Conservation (phyloP, 2,797 vertebrate species). For the Lithobates pipiens region DNA sequence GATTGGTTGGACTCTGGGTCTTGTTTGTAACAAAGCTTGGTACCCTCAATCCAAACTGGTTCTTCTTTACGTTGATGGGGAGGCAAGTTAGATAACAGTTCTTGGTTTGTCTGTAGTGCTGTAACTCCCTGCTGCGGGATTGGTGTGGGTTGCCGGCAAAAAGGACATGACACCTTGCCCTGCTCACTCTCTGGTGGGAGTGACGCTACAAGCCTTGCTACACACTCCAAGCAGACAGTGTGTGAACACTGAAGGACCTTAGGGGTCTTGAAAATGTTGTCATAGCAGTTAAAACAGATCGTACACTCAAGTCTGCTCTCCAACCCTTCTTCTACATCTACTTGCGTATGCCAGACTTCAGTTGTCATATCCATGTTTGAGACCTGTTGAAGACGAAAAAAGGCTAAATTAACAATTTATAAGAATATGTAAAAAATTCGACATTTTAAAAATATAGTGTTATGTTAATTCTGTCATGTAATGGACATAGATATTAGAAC, state of each 20-base stretch:
- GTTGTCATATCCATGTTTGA: conserved; percentile 72
- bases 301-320: conserved; percentile 86
- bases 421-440: background rate
- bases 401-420: background rate
- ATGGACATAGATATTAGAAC: background rate
- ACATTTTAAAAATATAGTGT: too few species aligned
- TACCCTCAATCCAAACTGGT: conserved; percentile 90
- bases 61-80: conserved; percentile 82
- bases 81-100: conserved; percentile 86
- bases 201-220: conserved; percentile 86
- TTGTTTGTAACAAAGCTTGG: conserved; percentile 86
- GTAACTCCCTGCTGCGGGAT: conserved; percentile 84
- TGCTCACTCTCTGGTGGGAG: conserved; percentile 72
- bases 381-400: conserved; percentile 36
- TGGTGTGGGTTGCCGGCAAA: conserved; percentile 88
- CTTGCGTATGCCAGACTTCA: conserved; percentile 79
- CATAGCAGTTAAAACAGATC: conserved; percentile 93
- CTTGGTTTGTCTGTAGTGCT: conserved; percentile 83
- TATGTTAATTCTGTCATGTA: background rate
- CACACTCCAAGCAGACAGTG: conserved; percentile 94
- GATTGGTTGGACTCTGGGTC: background rate
- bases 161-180: conserved; percentile 84
- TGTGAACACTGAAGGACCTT: conserved; percentile 91
- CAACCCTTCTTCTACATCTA: conserved; percentile 43
- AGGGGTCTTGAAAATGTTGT: conserved; percentile 95